Evolutionary conservation across 2,888 invertebrate species (phyloP).

Genomic region (Hirtodrosophila cameraria): DNA sequence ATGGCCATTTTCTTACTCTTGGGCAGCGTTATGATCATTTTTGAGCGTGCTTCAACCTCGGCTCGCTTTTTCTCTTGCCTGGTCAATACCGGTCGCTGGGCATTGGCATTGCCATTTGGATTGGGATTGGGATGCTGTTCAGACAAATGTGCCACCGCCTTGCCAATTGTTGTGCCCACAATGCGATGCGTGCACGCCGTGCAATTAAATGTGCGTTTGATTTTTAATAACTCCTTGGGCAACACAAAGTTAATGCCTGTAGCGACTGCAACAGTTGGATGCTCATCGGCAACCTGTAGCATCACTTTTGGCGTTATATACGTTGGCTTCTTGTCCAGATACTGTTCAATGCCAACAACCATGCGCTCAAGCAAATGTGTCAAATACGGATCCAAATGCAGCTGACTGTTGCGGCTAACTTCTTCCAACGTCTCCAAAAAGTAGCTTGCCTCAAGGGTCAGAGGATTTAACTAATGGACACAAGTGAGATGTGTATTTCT

Average conservation of each 20-base stretch:
- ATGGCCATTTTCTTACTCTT: slow-evolving; percentile 42
- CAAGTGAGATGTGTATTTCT: not conserved
- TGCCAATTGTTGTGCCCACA: slow-evolving; percentile 64
- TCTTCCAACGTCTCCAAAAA: slow-evolving; percentile 68
- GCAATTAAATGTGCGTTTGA: slow-evolving; percentile 67
- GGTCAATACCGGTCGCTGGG: slow-evolving; percentile 22
- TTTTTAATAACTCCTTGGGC: slow-evolving; percentile 52
- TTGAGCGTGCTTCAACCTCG: slow-evolving; percentile 43
- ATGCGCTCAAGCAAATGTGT: slow-evolving; percentile 62
- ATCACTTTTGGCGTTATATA: slow-evolving; percentile 46
- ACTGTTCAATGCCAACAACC: slow-evolving; percentile 69
- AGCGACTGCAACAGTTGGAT: slow-evolving; percentile 4
- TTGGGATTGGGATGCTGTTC: slow-evolving; percentile 57
- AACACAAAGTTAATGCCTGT: slow-evolving; percentile 55
- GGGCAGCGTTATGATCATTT: slow-evolving; percentile 36
- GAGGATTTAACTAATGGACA: slow-evolving; percentile 69
- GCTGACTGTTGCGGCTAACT: slow-evolving; percentile 26
- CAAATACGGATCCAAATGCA: slow-evolving; percentile 69
- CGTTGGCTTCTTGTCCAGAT: slow-evolving; percentile 62
- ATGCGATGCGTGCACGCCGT: slow-evolving; percentile 53
- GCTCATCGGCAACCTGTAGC: slow-evolving; percentile 5
- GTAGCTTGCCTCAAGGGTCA: slow-evolving; percentile 73
- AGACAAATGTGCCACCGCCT: slow-evolving; percentile 68
- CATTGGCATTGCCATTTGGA: slow-evolving; percentile 15
- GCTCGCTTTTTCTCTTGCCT: slow-evolving; percentile 52